Conservation (phyloP, 2,113 vertebrate species). For the Himantopus leucocephalus region DNA sequence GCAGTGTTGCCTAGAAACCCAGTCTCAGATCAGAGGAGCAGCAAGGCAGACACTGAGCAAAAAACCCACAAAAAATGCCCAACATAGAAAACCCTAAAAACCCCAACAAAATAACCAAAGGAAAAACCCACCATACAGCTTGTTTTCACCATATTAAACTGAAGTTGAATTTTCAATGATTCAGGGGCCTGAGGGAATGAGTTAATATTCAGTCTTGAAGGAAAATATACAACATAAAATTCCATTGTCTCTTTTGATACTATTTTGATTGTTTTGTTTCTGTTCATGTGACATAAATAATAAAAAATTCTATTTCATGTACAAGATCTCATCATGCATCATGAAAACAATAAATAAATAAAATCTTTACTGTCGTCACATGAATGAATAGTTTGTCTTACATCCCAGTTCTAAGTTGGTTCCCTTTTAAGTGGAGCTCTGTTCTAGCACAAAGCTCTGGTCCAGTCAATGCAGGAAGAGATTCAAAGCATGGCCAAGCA, state of each 20-base stretch:
- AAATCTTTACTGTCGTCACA: background rate
- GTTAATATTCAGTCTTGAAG: background rate
- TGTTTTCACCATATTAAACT: background rate
- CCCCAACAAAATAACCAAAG: background rate
- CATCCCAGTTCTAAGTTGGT: background rate
- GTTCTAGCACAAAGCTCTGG: background rate
- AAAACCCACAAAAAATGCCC: background rate
- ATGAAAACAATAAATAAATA: conserved; percentile 17
- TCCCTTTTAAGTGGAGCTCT: background rate
- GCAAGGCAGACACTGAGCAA: background rate
- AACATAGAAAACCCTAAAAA: background rate
- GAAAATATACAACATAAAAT: background rate
- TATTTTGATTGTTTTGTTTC: conserved; percentile 17
- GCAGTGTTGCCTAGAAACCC: background rate
- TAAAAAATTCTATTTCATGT: background rate
- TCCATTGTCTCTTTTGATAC: background rate
- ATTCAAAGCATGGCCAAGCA: background rate
- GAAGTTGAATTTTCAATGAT: background rate
- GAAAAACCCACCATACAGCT: background rate
- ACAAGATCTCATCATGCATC: background rate
- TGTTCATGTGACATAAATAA: background rate
- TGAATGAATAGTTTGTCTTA: background rate
- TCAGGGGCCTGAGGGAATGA: background rate
- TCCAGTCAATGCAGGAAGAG: background rate
- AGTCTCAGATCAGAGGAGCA: background rate